Evolutionary conservation across 2,113 vertebrate species (phyloP).

Genomic region (Copsychus sechellarum): DNA sequence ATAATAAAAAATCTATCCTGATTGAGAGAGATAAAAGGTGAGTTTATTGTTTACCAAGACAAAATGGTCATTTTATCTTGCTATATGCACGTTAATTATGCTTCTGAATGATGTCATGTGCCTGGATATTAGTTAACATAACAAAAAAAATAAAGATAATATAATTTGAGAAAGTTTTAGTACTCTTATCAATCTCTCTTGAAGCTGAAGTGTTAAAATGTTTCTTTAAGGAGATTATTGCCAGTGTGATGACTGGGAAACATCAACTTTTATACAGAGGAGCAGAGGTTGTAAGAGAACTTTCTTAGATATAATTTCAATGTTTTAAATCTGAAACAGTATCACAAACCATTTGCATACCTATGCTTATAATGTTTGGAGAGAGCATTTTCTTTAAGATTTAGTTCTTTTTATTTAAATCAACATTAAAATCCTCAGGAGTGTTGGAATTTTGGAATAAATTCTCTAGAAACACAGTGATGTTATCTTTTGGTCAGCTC

Average conservation of each 20-base stretch:
- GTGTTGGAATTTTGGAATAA: neutral
- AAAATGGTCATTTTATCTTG: neutral
- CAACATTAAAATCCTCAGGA: neutral
- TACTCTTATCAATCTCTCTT: neutral
- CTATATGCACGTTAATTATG: neutral
- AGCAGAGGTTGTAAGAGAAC: neutral
- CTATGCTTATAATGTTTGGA: neutral
- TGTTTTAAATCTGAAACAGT: neutral
- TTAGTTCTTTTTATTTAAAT: neutral
- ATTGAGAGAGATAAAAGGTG: neutral
- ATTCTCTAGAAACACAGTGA: neutral
- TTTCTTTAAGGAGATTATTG: neutral
- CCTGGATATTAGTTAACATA: neutral
- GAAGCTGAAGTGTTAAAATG: neutral
- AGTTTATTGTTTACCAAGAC: neutral
- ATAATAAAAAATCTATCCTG: neutral
- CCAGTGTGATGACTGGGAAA: neutral
- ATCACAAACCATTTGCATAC: neutral
- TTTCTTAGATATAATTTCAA: neutral
- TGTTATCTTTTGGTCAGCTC: neutral
- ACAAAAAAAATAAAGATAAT: neutral
- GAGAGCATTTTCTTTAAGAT: neutral
- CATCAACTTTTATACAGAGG: neutral
- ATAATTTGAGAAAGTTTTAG: neutral
- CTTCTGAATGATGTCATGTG: neutral